Base-by-base conservation (phyloP, 2,888 invertebrate genomes). In the Idaea biselata region DNA sequence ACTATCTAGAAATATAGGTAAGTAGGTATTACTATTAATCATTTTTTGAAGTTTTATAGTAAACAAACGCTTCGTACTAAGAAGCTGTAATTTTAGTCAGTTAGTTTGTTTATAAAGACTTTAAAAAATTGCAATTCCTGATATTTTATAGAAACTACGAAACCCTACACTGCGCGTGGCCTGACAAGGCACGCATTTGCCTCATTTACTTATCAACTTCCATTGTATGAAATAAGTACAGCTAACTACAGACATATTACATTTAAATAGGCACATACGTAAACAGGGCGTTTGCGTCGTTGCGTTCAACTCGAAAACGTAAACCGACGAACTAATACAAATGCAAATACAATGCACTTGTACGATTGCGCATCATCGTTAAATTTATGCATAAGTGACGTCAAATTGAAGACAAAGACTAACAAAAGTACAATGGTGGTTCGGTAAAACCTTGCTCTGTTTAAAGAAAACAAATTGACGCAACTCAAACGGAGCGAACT, bases 391-490 rank as follows among this genome's bases (percentile, higher is more conserved):
- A 70, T 66, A 73, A 73, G 71, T 73, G 73, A 70, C 74, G 73
- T 77, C 67, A 69, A 69, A 71, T 69, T 67, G 63, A 74, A 70
- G 68, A 68, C 63, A 72, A 69, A 68, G 66, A 66, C 70, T 64
- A 78, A 74, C 73, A 78, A 78, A 65, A 63, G 64, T 63, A 70
- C 77, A 79, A 74, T 73, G 63, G 68, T 68, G 65, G 65, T 62
- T 72, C 74, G 71, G 77, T 78, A 75, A 77, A 78, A 78, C 71
- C 73, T 81, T 78, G 81, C 81, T 84, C 81, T 90, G 85, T 89
- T 89, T 87, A 85, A 86, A 88, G 85, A 89, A 87, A 88, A 91
- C 88, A 90, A 87, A 85, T 87, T 85, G 83, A 77, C 83, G 77
- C 78, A 44, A 79, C 87, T 88, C 84, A 85, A 89, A 86, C 84